Evolutionary conservation across 2,113 vertebrate species (phyloP), one percentile per base, ranked within the genome.

Genomic region (Carassius gibelio): DNA sequence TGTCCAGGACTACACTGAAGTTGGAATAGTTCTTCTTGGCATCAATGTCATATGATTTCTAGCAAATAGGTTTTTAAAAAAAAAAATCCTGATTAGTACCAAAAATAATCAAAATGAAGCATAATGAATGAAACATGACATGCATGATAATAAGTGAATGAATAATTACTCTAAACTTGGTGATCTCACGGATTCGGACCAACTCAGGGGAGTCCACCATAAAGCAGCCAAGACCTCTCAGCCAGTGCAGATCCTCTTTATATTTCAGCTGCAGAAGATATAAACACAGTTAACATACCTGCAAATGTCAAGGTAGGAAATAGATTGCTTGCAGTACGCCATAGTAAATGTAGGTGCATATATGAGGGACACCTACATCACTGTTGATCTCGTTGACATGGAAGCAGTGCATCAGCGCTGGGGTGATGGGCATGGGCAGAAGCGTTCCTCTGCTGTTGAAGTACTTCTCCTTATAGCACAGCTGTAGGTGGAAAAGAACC

Each of bases 381-480:
- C 98, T 99, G 86, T 95, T 97, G 93, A 99, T 97, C 81, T 98
- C 92, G 76, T 97, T 98, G 85, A 96, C 98, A 0, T 99, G 95
- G 90, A 94, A 92, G 57, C 94, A 97, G 91, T 99, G 98, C 86
- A 98, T 48, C 85, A 98, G 95, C 38, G 98, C 85, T 0, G 97
- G 97, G 0, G 98, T 99, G 50, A 94, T 96, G 0, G 98, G 96
- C 95, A 99, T 42, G 2, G 95, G 95, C 91, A 98, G 97, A 92
- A 96, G 89, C 85, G 96, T 96, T 15, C 98, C 98, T 90, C 91
- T 96, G 93, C 88, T 90, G 93, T 84, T 97, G 92, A 96, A 95
- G 94, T 96, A 98, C 88, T 99, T 97, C 5, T 98, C 95, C 88
- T 95, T 99, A 95, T 99, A 99, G 91, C 96, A 96, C 68, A 99